A percentile compares a stretch with the other conserved stretches of the same genome.
Evolutionary conservation across 2,888 invertebrate species (phyloP).

Genomic region (Watsonalla binaria): DNA sequence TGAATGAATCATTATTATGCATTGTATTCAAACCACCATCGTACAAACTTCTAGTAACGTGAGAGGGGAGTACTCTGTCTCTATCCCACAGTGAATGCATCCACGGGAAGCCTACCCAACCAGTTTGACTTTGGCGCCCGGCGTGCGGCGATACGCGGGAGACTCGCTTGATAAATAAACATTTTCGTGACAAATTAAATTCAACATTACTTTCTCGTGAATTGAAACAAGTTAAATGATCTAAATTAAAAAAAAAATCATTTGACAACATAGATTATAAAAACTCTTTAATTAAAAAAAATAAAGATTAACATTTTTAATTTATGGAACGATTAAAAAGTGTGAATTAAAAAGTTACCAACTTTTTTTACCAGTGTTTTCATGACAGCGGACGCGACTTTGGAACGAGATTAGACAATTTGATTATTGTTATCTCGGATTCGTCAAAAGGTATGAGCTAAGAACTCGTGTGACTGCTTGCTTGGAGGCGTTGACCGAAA

Average conservation of each 20-base stretch:
- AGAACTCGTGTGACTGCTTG: slow-evolving; percentile 33
- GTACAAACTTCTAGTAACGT: slow-evolving; percentile 13
- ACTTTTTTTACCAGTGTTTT: no score
- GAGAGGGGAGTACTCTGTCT: slow-evolving; percentile 16
- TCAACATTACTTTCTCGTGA: no score
- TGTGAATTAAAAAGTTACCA: no score
- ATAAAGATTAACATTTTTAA: no score
- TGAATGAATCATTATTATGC: slow-evolving; percentile 9
- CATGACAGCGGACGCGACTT: no score
- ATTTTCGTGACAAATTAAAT: slow-evolving; percentile 9
- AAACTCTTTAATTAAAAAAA: not conserved
- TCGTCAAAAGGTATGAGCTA: slow-evolving; percentile 4
- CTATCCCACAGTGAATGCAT: slow-evolving; percentile 29
- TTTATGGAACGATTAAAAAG: no score
- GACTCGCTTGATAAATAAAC: slow-evolving; percentile 19
- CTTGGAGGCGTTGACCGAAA: slow-evolving; percentile 44
- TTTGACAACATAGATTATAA: not conserved
- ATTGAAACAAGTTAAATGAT: no score
- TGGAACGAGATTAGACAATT: not conserved
- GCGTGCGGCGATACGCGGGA: slow-evolving; percentile 24
- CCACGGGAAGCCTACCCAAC: slow-evolving; percentile 35
- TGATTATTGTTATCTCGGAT: not conserved
- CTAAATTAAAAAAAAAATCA: not conserved
- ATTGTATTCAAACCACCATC: not conserved
- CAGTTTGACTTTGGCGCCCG: slow-evolving; percentile 36